A percentile compares a stretch with the other conserved stretches of the same genome.
Evolutionary conservation across 2,797 vertebrate genomes (phyloP).

Genomic region (Sebastes kiyomatsui): DNA sequence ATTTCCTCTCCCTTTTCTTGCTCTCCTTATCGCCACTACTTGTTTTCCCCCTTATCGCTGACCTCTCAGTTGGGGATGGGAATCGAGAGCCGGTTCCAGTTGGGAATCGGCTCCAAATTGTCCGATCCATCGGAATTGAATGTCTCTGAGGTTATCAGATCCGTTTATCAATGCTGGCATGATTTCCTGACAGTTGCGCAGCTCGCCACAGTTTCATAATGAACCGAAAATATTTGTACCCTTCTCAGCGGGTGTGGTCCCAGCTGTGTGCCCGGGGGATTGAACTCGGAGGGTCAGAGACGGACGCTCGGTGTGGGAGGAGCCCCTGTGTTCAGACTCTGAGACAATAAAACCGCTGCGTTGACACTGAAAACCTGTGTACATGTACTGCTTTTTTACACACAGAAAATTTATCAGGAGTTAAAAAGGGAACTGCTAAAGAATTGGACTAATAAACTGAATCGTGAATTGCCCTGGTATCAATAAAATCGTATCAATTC

Average conservation of each 20-base stretch:
- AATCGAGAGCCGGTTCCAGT: neutral
- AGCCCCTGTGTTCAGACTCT: neutral
- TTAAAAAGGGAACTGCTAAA: neutral
- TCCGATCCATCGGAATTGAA: neutral
- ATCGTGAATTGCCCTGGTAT: neutral
- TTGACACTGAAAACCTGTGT: neutral
- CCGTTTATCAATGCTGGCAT: neutral
- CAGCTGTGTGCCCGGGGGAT: accelerated
- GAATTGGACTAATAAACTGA: accelerated
- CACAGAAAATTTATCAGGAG: neutral
- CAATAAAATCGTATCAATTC: neutral
- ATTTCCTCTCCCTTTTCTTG: neutral
- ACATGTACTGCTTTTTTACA: neutral
- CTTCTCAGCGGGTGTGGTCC: neutral
- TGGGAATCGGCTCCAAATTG: neutral
- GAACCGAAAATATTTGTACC: neutral
- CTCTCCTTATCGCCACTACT: neutral
- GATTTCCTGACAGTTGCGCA: neutral
- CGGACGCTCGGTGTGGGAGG: too few relatives aligned
- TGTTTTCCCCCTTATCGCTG: neutral
- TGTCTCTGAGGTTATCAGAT: neutral
- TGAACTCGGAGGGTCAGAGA: neutral
- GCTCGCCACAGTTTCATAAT: neutral
- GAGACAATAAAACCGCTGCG: neutral
- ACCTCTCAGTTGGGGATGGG: neutral